A percentile compares a stretch with the other conserved stretches of the same genome.
phyloP scores from a whole-genome alignment of 2,888 invertebrate genomes.

The Polydrusus cervinus region DNA sequence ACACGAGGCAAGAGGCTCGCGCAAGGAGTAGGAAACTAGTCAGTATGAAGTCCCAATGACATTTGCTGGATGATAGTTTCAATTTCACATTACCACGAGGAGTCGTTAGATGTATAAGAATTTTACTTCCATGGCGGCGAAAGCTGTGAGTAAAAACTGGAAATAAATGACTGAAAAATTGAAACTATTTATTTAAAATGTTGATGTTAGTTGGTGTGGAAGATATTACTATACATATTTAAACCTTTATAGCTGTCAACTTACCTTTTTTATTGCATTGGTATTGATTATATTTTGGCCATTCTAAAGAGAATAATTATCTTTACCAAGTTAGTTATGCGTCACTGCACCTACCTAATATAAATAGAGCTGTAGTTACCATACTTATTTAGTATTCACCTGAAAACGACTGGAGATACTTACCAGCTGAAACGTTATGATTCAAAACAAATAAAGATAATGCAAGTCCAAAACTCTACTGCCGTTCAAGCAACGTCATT shows the following conservation, averaged over 20 bases:
- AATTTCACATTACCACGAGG: slow-evolving; percentile 64
- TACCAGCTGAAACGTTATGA: too few relatives aligned
- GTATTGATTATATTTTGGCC: not conserved
- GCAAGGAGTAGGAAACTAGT: slow-evolving; percentile 86
- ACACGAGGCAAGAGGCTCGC: slow-evolving; percentile 87
- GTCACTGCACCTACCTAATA: too few relatives aligned
- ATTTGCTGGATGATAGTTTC: slow-evolving; percentile 73
- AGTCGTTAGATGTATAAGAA: slow-evolving; percentile 64
- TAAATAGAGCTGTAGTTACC: too few relatives aligned
- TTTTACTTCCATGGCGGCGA: slow-evolving; percentile 68
- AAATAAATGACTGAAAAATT: slow-evolving; percentile 44
- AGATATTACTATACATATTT: slow-evolving; percentile 16
- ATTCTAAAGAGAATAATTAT: too few relatives aligned
- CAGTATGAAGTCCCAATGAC: slow-evolving; percentile 89
- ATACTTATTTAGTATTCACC: too few relatives aligned
- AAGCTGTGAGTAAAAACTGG: slow-evolving; percentile 69
- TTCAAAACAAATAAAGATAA: too few relatives aligned
- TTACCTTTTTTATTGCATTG: slow-evolving; percentile 1
- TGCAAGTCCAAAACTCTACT: too few relatives aligned
- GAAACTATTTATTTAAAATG: slow-evolving; percentile 45
- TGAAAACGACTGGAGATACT: too few relatives aligned
- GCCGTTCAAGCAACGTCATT: too few relatives aligned
- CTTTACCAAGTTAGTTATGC: too few relatives aligned
- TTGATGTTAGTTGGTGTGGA: slow-evolving; percentile 32
- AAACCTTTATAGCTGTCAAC: slow-evolving; percentile 26